Evolutionary conservation across 2,888 invertebrate genomes (phyloP).

Genomic region (Pandemis cinnamomeana): DNA sequence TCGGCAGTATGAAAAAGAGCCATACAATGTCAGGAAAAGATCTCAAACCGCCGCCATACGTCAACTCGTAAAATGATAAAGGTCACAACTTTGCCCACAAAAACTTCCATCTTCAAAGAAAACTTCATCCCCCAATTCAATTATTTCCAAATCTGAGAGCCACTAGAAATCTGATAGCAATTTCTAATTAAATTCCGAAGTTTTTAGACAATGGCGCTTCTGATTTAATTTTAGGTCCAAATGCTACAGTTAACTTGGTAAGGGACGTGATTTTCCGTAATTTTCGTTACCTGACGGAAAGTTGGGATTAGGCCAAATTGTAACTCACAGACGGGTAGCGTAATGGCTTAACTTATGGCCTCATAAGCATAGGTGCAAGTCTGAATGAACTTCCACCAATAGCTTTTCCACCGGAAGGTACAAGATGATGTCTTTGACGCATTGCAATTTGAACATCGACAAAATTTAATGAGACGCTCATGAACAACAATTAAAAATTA

Average conservation of each 20-base stretch:
- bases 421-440: too few species aligned
- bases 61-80: conserved; percentile 29
- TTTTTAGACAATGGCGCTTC: conserved; percentile 3
- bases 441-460: too few species aligned
- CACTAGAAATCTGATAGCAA: conserved; percentile 16
- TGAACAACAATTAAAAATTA: too few species aligned
- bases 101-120: conserved; percentile 30
- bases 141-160: conserved; percentile 22
- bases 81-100: conserved; percentile 15
- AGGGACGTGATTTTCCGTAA: too few species aligned
- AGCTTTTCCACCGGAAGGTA: too few species aligned
- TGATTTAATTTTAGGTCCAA: background rate
- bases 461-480: too few species aligned
- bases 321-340: too few species aligned
- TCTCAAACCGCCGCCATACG: conserved; percentile 14
- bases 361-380: too few species aligned
- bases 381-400: too few species aligned
- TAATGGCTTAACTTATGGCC: too few species aligned
- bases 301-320: too few species aligned
- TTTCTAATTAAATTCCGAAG: conserved; percentile 8
- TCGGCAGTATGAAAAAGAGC: background rate
- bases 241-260: background rate
- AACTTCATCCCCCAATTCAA: conserved; percentile 29
- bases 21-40: conserved; percentile 3
- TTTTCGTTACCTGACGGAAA: too few species aligned